Evolutionary conservation across 2,888 invertebrate genomes (phyloP), one percentile per base, ranked within the genome.

Genomic region (Brachynemurus nebulosus): DNA sequence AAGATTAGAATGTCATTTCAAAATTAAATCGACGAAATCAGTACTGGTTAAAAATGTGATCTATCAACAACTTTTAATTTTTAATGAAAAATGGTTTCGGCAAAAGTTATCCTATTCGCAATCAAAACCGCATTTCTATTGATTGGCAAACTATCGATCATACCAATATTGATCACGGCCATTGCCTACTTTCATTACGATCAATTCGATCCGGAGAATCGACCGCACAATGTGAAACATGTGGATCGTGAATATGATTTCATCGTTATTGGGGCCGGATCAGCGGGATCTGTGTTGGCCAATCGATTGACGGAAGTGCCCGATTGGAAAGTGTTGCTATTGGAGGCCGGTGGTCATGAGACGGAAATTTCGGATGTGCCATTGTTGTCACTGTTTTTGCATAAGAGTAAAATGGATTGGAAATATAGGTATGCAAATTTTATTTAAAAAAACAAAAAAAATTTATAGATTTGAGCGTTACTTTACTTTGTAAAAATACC

Each of bases 391-490:
- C 61, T 90, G 37, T 91, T 86, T 62, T 69, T 91, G 56, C 91
- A 91, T 63, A 86, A 88, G 56, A 89, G 89, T 60, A 85, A 85
- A 68, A 61, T 89, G 55, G 91, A 91, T 62, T 91, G 91, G 91
- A 86, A 86, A 56, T 91, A 88, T 65, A 74, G 81, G 79, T 82
- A 59, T 68, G 68, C n/a, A n/a, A n/a, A n/a, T n/a, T n/a, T n/a
- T n/a, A n/a, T n/a, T n/a, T n/a, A n/a, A n/a, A n/a, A n/a, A n/a
- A n/a, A n/a, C n/a, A n/a, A n/a, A n/a, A n/a, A n/a, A n/a, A n/a
- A n/a, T n/a, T n/a, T n/a, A n/a, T n/a, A n/a, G n/a, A n/a, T n/a
- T n/a, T n/a, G n/a, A n/a, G n/a, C n/a, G n/a, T n/a, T n/a, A n/a
- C n/a, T n/a, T n/a, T n/a, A n/a, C n/a, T n/a, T n/a, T n/a, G n/a